Evolutionary conservation across 1,140 invertebrate genomes (phyloP), one percentile per base, ranked within the genome.

Genomic region (Ceratitis capitata): DNA sequence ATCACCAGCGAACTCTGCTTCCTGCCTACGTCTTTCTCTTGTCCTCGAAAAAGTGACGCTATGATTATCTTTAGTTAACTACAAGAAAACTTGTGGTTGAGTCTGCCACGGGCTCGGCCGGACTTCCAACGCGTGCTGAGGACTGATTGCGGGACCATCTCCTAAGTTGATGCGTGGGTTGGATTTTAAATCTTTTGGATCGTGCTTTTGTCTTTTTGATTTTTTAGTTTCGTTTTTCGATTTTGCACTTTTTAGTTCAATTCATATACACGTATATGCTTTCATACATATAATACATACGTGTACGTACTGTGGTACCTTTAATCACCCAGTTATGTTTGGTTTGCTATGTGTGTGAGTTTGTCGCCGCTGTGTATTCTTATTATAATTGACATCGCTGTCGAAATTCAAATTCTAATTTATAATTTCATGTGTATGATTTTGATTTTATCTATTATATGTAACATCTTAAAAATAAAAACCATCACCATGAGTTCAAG

Each of bases 131-230:
- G 69, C 69, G 69, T 78, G 69, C 69, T 78, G 69, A 78, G 45
- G 69, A 78, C 69, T 47, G 69, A 78, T 78, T 78, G 69, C 39
- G 69, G 69, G 69, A 78, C 39, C 69, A 78, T 78, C 69, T 78
- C 69, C 42, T 45, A 78, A 45, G 69, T 42, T 78, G 14, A 45
- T 78, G 69, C 69, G 69, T 78, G 69, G 69, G 69, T 78, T 78
- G 69, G 42, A 78, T 78, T 78, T 78, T 78, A 78, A 78, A 78
- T 78, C 69, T 78, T 78, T 78, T 78, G 39, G 69, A 78, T 78
- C 69, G 69, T 45, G 69, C 69, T 78, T 47, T 78, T 23, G 19
- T 45, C 19, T 39, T 74, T 32, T 56, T 56, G 10, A 19, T 56
- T 61, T 26, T 45, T 69, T 42, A 12, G 69, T 45, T 78, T 78